These are phyloP conservation scores for Spinus pinus DNA, from an alignment of 2,797 vertebrate species.

Conservation along the genomic window DNA sequence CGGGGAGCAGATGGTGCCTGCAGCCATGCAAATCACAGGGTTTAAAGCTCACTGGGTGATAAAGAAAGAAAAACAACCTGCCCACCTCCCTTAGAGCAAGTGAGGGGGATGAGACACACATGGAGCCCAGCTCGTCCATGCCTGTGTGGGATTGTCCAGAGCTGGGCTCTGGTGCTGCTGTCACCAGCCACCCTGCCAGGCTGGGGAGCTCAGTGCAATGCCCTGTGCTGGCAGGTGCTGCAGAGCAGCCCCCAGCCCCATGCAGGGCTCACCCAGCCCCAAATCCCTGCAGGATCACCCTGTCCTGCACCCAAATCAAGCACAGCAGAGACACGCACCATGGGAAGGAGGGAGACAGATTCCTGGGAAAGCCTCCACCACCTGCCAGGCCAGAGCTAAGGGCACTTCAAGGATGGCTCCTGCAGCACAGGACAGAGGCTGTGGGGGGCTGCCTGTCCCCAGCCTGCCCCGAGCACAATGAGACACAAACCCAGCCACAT, in stretches of 20 bases:
- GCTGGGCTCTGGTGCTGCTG: background rate
- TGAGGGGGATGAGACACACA: background rate
- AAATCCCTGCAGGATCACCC: background rate
- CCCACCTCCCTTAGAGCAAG: background rate
- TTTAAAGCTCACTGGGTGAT: background rate
- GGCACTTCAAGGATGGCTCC: background rate
- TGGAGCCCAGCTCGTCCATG: accelerated
- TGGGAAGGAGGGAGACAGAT: background rate
- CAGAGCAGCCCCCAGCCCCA: background rate
- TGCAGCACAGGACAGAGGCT: background rate
- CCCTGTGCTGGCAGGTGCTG: background rate
- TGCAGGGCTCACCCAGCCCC: background rate
- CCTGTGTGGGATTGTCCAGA: accelerated
- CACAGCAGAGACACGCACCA: background rate
- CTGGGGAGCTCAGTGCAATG: background rate
- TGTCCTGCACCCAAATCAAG: background rate
- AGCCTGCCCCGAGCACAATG: accelerated
- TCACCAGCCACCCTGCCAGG: background rate
- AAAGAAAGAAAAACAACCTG: background rate
- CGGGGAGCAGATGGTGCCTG: constrained; percentile 27
- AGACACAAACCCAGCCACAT: background rate
- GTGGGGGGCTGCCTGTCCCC: background rate
- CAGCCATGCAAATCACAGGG: constrained; percentile 34
- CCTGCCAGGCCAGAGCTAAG: background rate
- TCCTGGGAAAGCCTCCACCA: background rate